Base-by-base conservation (phyloP, 2,888 invertebrate genomes). In the Therioaphis trifolii region DNA sequence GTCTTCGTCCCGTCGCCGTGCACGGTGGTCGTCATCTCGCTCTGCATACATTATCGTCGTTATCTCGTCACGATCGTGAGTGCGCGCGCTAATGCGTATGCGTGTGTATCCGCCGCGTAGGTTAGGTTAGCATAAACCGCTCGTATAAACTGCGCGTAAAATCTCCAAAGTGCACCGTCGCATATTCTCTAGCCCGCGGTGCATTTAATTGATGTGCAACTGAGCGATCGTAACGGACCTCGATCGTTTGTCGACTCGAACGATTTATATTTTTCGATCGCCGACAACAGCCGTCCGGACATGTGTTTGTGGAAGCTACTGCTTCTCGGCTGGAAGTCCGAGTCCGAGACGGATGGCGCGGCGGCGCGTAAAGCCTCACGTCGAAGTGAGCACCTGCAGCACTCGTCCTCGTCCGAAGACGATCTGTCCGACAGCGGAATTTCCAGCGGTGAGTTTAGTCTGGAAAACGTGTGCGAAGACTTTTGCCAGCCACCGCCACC, bases 261-360 rank as follows among this genome's bases (percentile, higher is more conserved):
- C n/a, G n/a, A n/a, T n/a, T n/a, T n/a, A n/a, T n/a, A n/a, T n/a
- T n/a, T n/a, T n/a, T n/a, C n/a, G n/a, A n/a, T n/a, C n/a, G n/a
- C n/a, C n/a, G n/a, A n/a, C n/a, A n/a, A n/a, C n/a, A n/a, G n/a
- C n/a, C n/a, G n/a, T n/a, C n/a, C n/a, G 11, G 21, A 35, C n/a
- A 82, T 82, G 82, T 82, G 82, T 4, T 27, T 82, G 35, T 82
- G 82, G 82, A 72, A 82, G 12, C 12, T 82, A 35, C n/a, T 63
- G 58, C 24, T 46, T 2, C 14, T 74, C 55, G 74, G 55, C 49
- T 49, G 77, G 77, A 49, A 49, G 35, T 35, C 35, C 24, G 61
- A 61, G 52, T 14, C 71, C 27, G 49, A 24, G 14, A 3, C 43
- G 68, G 68, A 3, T 24, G 18, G 49, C 40, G 4, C 27, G 9